These are phyloP conservation scores for Orchesella cincta DNA, from an alignment of 1,140 invertebrate species.

Conservation along the genomic window DNA sequence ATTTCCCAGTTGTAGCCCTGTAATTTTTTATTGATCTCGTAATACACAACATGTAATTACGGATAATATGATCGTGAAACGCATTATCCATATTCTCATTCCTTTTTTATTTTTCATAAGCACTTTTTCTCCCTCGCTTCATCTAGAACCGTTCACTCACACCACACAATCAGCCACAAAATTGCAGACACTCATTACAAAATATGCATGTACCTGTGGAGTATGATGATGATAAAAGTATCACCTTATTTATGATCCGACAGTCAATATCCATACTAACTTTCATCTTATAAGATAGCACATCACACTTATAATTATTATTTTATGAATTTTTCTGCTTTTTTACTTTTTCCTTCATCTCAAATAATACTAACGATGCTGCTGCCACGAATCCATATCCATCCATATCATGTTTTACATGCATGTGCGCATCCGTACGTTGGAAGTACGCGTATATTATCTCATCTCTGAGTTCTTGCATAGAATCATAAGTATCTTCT, in stretches of 20 bases:
- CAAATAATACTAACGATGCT: neutral
- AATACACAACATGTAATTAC: conserved; percentile 48
- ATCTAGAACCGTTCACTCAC: neutral
- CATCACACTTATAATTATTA: neutral
- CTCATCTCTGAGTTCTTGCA: neutral
- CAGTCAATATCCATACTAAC: neutral
- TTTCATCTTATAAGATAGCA: neutral
- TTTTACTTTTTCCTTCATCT: neutral
- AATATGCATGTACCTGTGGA: neutral
- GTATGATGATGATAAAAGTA: neutral
- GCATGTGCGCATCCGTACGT: neutral
- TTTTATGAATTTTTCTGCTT: neutral
- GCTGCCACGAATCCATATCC: neutral
- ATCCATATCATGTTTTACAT: neutral
- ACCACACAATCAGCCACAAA: neutral
- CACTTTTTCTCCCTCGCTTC: neutral
- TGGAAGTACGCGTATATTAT: neutral
- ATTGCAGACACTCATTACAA: conserved; percentile 8
- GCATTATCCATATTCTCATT: conserved; percentile 14
- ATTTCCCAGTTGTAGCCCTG: conserved; percentile 37
- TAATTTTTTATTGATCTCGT: conserved; percentile 50
- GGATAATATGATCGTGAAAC: conserved; percentile 50
- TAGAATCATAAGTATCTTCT: conserved; percentile 1
- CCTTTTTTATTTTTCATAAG: neutral
- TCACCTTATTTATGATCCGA: conserved; percentile 16